phyloP scores from a whole-genome alignment of 2,113 vertebrate genomes.

The Psilopogon haemacephalus region DNA sequence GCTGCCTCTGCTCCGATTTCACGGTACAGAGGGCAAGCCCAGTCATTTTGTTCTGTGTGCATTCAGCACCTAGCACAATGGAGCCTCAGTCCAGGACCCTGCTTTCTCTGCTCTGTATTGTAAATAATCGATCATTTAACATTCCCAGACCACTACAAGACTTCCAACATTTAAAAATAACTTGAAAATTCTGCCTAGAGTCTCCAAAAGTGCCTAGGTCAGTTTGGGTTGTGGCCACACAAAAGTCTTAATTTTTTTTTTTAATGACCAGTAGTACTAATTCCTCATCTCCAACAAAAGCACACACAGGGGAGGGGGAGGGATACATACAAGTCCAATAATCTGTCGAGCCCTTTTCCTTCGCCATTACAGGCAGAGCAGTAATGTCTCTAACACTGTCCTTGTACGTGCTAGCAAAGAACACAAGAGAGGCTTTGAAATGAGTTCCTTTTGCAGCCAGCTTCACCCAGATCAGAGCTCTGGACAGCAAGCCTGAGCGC shows the following conservation, averaged over 20 bases:
- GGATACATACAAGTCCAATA: background rate
- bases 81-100: background rate
- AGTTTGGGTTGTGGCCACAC: background rate
- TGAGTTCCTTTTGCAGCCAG: background rate
- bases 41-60: conserved; percentile 1
- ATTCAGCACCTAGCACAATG: conserved; percentile 51
- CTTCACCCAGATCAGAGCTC: conserved; percentile 32
- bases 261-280: background rate
- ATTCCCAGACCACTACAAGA: conserved; percentile 22
- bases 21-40: background rate
- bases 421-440: conserved; percentile 59
- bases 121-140: conserved; percentile 45
- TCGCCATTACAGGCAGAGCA: background rate
- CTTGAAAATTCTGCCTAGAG: background rate
- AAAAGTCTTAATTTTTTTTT: too few relatives aligned
- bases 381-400: background rate
- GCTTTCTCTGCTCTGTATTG: background rate
- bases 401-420: conserved; percentile 12
- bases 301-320: background rate
- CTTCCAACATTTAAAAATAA: conserved; percentile 48
- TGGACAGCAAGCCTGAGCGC: background rate
- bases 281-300: conserved; percentile 17
- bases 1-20: background rate
- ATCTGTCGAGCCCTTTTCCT: background rate
- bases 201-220: background rate